Percentiles rank a stretch among this genome's conserved stretches.
phyloP scores from a whole-genome alignment of 1,140 invertebrate species.

The Proctacanthus coquilletti region DNA sequence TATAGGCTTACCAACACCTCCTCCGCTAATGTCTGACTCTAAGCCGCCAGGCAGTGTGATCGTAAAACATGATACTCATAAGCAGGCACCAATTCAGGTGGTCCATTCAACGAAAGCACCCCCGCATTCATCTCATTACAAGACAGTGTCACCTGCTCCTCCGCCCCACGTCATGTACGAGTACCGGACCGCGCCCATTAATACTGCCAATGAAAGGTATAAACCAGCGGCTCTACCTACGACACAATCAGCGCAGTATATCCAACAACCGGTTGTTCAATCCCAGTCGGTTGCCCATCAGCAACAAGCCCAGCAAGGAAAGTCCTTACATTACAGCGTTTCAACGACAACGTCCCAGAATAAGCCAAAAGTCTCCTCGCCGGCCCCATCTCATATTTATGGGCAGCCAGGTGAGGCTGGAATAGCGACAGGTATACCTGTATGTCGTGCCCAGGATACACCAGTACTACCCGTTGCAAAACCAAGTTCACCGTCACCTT shows the following conservation, averaged over 20 bases:
- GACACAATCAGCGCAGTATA: constrained; percentile 9
- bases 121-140: constrained; percentile 33
- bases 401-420: constrained; percentile 39
- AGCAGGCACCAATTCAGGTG: constrained; percentile 28
- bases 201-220: constrained; percentile 39
- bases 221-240: constrained; percentile 30
- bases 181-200: constrained; percentile 18
- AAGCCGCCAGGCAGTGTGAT: constrained; percentile 42
- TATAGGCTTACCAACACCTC: constrained; percentile 30
- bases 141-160: constrained; percentile 25
- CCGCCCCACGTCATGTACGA: constrained; percentile 13
- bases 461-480: constrained; percentile 6
- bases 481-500: constrained; percentile 37
- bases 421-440: constrained; percentile 41
- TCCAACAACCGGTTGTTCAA: constrained; percentile 1
- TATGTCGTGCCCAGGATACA: constrained; percentile 32
- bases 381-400: constrained; percentile 48
- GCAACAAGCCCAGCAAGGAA: no score
- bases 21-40: constrained; percentile 35
- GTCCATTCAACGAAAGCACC: constrained; percentile 28
- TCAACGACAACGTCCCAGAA: background rate
- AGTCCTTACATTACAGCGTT: background rate
- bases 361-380: constrained; percentile 49
- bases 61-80: constrained; percentile 41
- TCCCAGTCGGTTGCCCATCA: constrained; percentile 13